phyloP scores from a whole-genome alignment of 2,888 invertebrate species.

The Baccha elongata region DNA sequence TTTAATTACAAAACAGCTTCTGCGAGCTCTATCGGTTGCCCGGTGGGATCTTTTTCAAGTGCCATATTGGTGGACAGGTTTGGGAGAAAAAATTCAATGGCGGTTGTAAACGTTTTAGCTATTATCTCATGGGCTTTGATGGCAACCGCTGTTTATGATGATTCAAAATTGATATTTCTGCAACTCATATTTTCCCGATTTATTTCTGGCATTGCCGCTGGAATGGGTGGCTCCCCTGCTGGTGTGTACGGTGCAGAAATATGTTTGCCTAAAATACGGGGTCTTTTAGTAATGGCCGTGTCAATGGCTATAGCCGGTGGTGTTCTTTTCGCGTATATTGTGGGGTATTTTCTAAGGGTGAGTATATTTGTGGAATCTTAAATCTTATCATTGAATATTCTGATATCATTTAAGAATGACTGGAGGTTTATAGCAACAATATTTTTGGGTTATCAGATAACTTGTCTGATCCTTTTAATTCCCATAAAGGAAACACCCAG shows the following conservation, averaged over 20 bases:
- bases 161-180: slow-evolving; percentile 75
- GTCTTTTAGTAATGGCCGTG: slow-evolving; percentile 85
- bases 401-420: slow-evolving; percentile 75
- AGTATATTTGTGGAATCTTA: slow-evolving; percentile 3
- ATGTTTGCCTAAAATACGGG: slow-evolving; percentile 85
- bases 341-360: slow-evolving; percentile 83
- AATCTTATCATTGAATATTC: not conserved
- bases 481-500: slow-evolving; percentile 87
- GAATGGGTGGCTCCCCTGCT: slow-evolving; percentile 80
- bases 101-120: slow-evolving; percentile 78
- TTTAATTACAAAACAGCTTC: slow-evolving; percentile 78
- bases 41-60: slow-evolving; percentile 80
- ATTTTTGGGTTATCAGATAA: slow-evolving; percentile 79
- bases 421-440: slow-evolving; percentile 80
- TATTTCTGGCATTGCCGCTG: slow-evolving; percentile 80
- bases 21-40: slow-evolving; percentile 80
- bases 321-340: slow-evolving; percentile 85
- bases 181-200: slow-evolving; percentile 80
- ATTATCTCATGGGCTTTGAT: slow-evolving; percentile 80
- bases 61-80: slow-evolving; percentile 79
- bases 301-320: slow-evolving; percentile 86
- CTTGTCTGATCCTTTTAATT: slow-evolving; percentile 82
- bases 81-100: slow-evolving; percentile 80
- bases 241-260: slow-evolving; percentile 82
- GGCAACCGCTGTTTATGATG: slow-evolving; percentile 77